Percentiles rank a stretch among this genome's conserved stretches.
phyloP scores from a whole-genome alignment of 1,140 invertebrate species.

The Rhysida immarginata region DNA sequence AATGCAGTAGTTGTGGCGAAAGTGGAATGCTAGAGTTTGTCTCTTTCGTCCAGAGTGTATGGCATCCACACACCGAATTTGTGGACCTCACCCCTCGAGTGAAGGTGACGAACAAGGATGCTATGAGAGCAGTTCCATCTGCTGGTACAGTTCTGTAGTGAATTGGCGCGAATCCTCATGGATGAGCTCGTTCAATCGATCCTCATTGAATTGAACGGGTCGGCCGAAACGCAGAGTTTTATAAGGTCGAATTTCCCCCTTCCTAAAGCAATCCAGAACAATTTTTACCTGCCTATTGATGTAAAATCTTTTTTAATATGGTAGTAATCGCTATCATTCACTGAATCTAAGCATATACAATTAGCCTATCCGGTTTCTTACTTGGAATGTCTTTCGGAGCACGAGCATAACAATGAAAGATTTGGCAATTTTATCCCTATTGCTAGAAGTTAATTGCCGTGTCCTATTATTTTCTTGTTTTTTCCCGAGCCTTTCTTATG shows the following conservation, averaged over 20 bases:
- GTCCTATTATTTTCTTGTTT: too few species aligned
- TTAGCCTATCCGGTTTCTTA: too few species aligned
- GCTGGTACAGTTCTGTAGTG: not conserved
- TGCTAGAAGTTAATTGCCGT: too few species aligned
- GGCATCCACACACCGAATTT: slow-evolving; percentile 4
- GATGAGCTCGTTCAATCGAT: not conserved
- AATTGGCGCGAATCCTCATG: not conserved
- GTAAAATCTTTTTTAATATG: too few species aligned
- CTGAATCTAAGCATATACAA: too few species aligned
- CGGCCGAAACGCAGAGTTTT: not conserved
- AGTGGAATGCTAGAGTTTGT: not conserved
- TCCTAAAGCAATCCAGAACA: too few species aligned
- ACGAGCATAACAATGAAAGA: too few species aligned
- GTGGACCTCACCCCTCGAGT: slow-evolving; percentile 8
- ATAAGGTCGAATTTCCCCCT: not conserved
- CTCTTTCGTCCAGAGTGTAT: not conserved
- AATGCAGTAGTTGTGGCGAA: not conserved
- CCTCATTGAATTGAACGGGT: not conserved
- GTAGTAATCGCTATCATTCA: too few species aligned
- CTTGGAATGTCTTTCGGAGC: too few species aligned
- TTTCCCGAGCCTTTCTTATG: too few species aligned
- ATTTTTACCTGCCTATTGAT: too few species aligned
- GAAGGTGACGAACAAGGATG: not conserved
- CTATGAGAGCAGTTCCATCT: not conserved
- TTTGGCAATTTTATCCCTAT: too few species aligned